phyloP scores from a whole-genome alignment of 2,888 invertebrate species.

The Drosophila basisetae region DNA sequence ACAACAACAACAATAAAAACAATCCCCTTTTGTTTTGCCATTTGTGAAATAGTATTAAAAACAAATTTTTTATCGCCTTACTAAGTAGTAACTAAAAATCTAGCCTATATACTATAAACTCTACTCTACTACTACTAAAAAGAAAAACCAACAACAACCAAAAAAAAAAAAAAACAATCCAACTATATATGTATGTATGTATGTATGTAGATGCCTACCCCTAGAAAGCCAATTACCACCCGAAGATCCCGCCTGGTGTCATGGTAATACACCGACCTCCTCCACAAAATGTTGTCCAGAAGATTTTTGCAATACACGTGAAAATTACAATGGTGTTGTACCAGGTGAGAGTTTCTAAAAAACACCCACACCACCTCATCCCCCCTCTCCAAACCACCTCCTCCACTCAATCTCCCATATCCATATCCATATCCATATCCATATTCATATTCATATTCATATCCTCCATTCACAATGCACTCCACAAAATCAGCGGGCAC shows the following conservation, averaged over 20 bases:
- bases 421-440: neutral
- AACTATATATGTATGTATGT: conserved; percentile 47
- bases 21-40: conserved; percentile 10
- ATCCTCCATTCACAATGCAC: conserved; percentile 15
- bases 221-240: conserved; percentile 87
- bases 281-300: conserved; percentile 87
- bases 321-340: conserved; percentile 81
- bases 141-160: conserved; percentile 25
- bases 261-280: conserved; percentile 83
- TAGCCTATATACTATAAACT: conserved; percentile 38
- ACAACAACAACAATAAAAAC: conserved; percentile 34
- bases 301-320: conserved; percentile 90
- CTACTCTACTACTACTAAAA: conserved; percentile 51
- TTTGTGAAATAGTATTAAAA: conserved; percentile 15
- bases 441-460: conserved; percentile 13
- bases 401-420: conserved; percentile 9
- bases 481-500: conserved; percentile 22
- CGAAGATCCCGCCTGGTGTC: conserved; percentile 88
- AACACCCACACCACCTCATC: conserved; percentile 19
- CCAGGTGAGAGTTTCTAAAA: conserved; percentile 83
- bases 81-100: conserved; percentile 56
- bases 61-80: conserved; percentile 29
- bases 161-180: conserved; percentile 18
- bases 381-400: conserved; percentile 11
- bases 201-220: conserved; percentile 87